Conservation (phyloP, 2,113 vertebrate species). For the Ifrita kowaldi region DNA sequence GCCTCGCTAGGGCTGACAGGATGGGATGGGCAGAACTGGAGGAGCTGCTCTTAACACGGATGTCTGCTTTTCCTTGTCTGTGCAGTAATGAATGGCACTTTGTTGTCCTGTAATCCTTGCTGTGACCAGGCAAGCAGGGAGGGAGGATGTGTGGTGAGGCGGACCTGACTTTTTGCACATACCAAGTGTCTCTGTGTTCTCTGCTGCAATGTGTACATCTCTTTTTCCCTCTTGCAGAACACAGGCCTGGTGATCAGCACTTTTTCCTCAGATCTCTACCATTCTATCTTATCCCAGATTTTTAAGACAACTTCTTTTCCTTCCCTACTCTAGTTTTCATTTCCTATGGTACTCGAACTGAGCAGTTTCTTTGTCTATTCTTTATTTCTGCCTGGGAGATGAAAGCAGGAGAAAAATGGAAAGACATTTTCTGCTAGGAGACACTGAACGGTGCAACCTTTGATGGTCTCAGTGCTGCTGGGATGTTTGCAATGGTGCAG, state of each 20-base stretch:
- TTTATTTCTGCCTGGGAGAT: neutral
- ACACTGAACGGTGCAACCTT: neutral
- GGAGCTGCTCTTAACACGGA: neutral
- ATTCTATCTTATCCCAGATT: neutral
- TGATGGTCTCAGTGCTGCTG: neutral
- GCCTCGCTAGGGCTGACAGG: rapidly evolving
- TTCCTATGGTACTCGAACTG: neutral
- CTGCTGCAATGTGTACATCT: neutral
- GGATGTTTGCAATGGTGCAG: neutral
- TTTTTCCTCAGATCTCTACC: neutral
- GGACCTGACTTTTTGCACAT: neutral
- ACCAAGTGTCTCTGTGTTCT: neutral
- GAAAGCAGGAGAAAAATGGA: neutral
- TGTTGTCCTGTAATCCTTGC: neutral
- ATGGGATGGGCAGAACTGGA: neutral
- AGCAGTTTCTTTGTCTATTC: neutral
- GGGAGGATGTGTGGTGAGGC: neutral
- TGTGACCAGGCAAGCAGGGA: neutral
- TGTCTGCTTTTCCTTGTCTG: neutral
- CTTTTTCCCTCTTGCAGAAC: neutral
- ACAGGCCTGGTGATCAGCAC: neutral
- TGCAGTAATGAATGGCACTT: neutral
- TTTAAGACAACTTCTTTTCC: neutral
- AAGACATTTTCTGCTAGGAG: neutral
- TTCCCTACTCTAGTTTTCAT: neutral